Evolutionary conservation across 2,888 invertebrate genomes (phyloP), one percentile per base, ranked within the genome.

Genomic region (Bimastos eiseni): DNA sequence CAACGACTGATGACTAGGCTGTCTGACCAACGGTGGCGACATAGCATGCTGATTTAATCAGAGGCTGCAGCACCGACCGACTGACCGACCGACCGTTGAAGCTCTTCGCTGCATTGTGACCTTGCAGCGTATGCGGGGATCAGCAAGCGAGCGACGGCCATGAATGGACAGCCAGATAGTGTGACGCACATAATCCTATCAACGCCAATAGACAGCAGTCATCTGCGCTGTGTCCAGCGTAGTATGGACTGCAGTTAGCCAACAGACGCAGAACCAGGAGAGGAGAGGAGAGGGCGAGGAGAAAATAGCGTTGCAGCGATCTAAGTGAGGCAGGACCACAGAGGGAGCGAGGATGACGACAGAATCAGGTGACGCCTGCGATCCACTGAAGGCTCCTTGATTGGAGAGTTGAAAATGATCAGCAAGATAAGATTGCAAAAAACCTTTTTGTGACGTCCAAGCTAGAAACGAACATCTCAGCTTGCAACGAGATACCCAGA

Each of bases 1-100:
- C 49, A 1, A 21, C 49, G 4, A 15, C 11, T 55, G 30, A 55
- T 70, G 70, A 70, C 70, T 70, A 13, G 70, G 70, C 70, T 11
- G 70, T 17, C 70, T n/a, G n/a, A 70, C 24, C 70, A 70, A 70
- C 70, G 70, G 1, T 70, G 70, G 70, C 70, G 70, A 70, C 70
- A 70, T 70, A n/a, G 70, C 70, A 70, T n/a, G 70, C 70, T n/a
- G 70, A 70, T 70, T 70, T 70, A 70, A 70, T 70, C 70, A 70
- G 6, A 13, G 70, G 30, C 70, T 30, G n/a, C 70, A n/a, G 49
- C 49, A 49, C 21, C 49, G 44, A 49, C 49, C 49, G 49, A 49
- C 21, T 1, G 21, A 49, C 49, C 21, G 49, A 49, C 70, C 70
- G 70, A n/a, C 55, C 55, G 55, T 55, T 11, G 55, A 55, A 30